Evolutionary conservation across 2,113 vertebrate species (phyloP).

Genomic region (Bombycilla garrulus): DNA sequence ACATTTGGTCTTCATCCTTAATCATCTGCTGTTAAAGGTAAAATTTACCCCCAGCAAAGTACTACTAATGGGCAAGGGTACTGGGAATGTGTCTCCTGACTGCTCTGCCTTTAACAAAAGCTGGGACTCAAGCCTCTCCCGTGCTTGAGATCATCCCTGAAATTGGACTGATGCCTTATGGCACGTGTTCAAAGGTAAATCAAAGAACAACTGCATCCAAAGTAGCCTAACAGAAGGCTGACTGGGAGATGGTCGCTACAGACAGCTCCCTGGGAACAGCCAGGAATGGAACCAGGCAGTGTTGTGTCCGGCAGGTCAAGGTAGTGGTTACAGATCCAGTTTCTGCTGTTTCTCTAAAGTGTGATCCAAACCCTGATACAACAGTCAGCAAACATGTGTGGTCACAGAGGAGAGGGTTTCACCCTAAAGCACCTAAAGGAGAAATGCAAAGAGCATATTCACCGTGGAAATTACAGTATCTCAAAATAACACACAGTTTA

Average conservation of each 20-base stretch:
- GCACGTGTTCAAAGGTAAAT: slow-evolving; percentile 39
- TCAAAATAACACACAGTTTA: neutral
- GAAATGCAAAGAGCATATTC: neutral
- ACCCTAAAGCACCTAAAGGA: neutral
- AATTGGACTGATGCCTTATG: neutral
- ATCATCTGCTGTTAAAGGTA: rapidly evolving
- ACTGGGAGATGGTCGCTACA: neutral
- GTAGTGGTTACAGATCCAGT: neutral
- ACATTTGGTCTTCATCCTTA: neutral
- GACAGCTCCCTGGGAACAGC: neutral
- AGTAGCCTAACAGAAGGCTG: neutral
- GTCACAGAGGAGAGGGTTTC: slow-evolving; percentile 8
- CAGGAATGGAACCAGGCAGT: neutral
- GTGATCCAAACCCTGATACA: neutral
- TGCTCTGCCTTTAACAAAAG: neutral
- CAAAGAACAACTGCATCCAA: slow-evolving; percentile 56
- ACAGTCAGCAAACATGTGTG: neutral
- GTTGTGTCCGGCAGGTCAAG: slow-evolving; percentile 3
- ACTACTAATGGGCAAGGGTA: neutral
- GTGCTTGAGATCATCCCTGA: neutral
- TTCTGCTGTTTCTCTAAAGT: neutral
- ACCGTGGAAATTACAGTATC: neutral
- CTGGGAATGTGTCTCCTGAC: neutral
- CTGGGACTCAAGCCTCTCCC: neutral
- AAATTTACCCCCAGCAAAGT: neutral